Conservation (phyloP, 2,113 vertebrate genomes). For the Lamprologus callipterus region DNA sequence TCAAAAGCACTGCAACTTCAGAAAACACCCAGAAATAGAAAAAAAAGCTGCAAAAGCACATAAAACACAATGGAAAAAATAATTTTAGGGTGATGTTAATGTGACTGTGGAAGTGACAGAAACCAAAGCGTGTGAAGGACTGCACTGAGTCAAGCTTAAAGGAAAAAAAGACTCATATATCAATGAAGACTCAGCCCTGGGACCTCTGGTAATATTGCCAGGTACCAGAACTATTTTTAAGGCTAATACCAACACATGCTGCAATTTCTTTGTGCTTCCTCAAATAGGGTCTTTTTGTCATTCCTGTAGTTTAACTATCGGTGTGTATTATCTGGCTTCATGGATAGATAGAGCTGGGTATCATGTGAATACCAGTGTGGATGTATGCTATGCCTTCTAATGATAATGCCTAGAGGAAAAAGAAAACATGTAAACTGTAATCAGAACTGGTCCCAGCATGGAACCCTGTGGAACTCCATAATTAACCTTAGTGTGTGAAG, state of each 20-base stretch:
- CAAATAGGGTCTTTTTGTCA: not conserved
- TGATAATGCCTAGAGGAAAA: not conserved
- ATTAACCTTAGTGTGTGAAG: not conserved
- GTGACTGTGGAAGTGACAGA: not conserved
- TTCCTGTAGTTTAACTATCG: not conserved
- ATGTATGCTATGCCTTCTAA: not conserved
- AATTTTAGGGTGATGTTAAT: not conserved
- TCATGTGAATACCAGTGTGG: not conserved
- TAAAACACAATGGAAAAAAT: not conserved
- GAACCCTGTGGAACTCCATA: not conserved
- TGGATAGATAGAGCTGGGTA: not conserved
- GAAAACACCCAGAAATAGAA: not conserved
- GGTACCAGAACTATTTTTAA: not conserved
- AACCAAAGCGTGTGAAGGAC: not conserved
- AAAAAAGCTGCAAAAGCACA: not conserved
- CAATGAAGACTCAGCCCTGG: not conserved
- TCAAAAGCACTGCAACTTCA: not conserved
- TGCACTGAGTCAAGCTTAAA: not conserved
- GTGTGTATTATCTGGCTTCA: not conserved
- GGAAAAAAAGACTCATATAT: not conserved
- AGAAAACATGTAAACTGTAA: not conserved
- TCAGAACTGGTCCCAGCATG: not conserved
- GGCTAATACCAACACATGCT: not conserved
- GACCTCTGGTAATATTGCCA: not conserved
- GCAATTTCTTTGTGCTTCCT: not conserved